Conservation (phyloP, 2,888 invertebrate species). For the Trachelus iudaicus region DNA sequence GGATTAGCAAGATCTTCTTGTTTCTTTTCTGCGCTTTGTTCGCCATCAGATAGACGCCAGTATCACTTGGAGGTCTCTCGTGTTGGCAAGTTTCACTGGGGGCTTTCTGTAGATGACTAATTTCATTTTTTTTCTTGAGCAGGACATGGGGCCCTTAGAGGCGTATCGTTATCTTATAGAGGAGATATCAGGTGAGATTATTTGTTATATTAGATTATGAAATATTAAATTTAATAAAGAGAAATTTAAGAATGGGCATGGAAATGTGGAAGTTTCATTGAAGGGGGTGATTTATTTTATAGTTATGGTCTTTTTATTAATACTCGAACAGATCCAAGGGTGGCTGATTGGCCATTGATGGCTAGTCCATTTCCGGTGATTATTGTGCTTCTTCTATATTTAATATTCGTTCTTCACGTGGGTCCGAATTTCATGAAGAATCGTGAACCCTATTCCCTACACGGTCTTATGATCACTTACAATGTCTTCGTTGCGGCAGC, state of each 20-base stretch:
- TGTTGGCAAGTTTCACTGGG: not conserved
- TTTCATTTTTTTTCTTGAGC: constrained; percentile 23
- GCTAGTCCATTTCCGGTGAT: constrained; percentile 49
- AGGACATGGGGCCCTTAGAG: constrained; percentile 50
- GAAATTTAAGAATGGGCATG: not conserved
- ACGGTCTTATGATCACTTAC: constrained; percentile 55
- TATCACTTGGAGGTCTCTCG: not conserved
- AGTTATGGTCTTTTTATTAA: not conserved
- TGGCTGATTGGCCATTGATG: constrained; percentile 58
- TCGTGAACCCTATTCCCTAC: constrained; percentile 49
- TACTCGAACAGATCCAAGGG: constrained; percentile 52
- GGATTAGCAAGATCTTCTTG: not conserved
- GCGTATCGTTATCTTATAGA: constrained; percentile 55
- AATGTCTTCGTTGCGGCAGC: constrained; percentile 69
- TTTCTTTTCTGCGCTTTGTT: constrained; percentile 2
- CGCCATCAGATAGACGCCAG: not conserved
- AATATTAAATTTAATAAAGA: not conserved
- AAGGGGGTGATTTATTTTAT: not conserved
- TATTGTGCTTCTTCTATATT: constrained; percentile 46
- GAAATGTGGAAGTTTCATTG: not conserved
- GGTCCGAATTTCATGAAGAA: constrained; percentile 55
- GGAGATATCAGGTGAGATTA: constrained; percentile 53
- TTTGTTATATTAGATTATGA: not conserved
- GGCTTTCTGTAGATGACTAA: not conserved
- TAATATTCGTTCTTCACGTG: constrained; percentile 51